A percentile compares a stretch with the other conserved stretches of the same genome.
phyloP scores from a whole-genome alignment of 2,888 invertebrate genomes.

The Lottia gigantea region DNA sequence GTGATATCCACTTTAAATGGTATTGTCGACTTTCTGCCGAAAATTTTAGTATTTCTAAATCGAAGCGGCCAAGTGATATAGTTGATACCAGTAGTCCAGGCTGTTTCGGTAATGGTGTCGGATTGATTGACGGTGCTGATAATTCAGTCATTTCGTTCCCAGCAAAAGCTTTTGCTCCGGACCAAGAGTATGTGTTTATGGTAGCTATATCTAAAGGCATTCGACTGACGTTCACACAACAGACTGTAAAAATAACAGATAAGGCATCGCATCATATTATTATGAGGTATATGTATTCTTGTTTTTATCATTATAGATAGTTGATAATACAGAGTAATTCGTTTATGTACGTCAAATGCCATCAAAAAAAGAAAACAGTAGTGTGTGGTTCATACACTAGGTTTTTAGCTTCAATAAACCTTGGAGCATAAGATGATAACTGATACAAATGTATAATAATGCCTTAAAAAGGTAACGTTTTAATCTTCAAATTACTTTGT shows the following conservation, averaged over 20 bases:
- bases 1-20: constrained; percentile 24
- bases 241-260: constrained; percentile 11
- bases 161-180: background rate
- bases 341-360: background rate
- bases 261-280: constrained; percentile 8
- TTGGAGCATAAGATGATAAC: too few relatives aligned
- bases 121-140: constrained; percentile 5
- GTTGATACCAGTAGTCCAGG: constrained; percentile 10
- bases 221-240: constrained; percentile 18
- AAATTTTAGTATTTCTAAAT: background rate
- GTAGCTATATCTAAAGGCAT: constrained; percentile 20
- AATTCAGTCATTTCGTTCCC: background rate
- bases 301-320: background rate
- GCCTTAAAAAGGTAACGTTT: too few relatives aligned
- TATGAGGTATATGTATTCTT: constrained; percentile 18
- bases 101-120: constrained; percentile 18
- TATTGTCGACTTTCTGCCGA: constrained; percentile 17
- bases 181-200: constrained; percentile 17
- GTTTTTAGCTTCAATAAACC: too few relatives aligned
- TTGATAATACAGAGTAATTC: background rate
- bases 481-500: background rate
- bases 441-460: background rate
- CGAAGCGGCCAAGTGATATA: constrained; percentile 9
- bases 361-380: too few relatives aligned
- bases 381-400: too few relatives aligned